phyloP scores from a whole-genome alignment of 2,113 vertebrate genomes.

The Edolisoma coerulescens region DNA sequence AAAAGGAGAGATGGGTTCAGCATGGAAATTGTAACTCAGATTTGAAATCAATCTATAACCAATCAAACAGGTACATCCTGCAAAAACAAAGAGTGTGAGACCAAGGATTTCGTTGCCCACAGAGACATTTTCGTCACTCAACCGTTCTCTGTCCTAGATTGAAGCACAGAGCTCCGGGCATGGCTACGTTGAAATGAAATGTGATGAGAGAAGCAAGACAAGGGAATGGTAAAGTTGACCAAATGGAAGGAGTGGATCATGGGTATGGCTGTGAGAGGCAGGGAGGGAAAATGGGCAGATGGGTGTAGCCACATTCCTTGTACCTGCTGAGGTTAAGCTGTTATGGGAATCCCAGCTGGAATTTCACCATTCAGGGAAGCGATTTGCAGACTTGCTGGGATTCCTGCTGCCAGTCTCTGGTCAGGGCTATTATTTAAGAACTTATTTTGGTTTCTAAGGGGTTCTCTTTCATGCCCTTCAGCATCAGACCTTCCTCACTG shows the following conservation, averaged over 20 bases:
- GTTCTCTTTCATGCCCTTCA: background rate
- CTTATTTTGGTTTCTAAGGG: background rate
- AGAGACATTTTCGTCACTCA: background rate
- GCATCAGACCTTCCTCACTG: background rate
- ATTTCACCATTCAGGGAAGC: background rate
- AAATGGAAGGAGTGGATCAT: background rate
- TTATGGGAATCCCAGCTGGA: background rate
- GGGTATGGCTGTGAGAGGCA: background rate
- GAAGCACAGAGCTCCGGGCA: background rate
- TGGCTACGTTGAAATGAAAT: rapidly evolving
- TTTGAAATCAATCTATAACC: background rate
- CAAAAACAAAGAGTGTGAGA: background rate
- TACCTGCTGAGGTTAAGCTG: background rate
- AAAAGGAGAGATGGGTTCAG: background rate
- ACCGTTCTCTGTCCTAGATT: background rate
- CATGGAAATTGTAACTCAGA: background rate
- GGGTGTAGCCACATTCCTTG: constrained; percentile 6
- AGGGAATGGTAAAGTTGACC: background rate
- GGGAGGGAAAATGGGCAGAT: background rate
- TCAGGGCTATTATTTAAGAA: background rate
- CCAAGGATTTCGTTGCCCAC: background rate
- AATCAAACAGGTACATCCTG: background rate
- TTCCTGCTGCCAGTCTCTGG: background rate
- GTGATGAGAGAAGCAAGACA: background rate
- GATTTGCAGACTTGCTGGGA: background rate